Evolutionary conservation across 2,797 vertebrate genomes (phyloP), one percentile per base, ranked within the genome.

Genomic region (Ctenopoma multispine): DNA sequence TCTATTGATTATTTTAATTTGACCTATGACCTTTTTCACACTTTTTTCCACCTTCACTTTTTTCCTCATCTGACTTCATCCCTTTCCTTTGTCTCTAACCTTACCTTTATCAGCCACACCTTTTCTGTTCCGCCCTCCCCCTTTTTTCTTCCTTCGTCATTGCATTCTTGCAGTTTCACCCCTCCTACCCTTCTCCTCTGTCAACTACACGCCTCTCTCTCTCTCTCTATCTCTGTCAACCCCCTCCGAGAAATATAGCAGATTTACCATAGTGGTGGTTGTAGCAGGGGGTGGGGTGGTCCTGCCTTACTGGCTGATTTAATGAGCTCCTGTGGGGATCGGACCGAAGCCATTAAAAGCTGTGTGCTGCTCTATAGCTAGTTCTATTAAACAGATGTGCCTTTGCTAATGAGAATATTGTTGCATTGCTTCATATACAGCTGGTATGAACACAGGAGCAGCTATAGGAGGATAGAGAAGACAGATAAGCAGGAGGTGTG

Each of bases 261-360:
- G 82, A 74, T 80, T 69, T 82, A 70, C 68, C 63, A 69, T 72
- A 38, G 77, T 1, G 1, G 40, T 41, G 54, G 73, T 75, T 84
- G 59, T 80, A 65, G 77, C 67, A 49, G 83, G 88, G 84, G 84
- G 85, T 70, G 77, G 86, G 86, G 82, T 84, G 80, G 81, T 90
- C 76, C 54, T 89, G 81, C 80, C 77, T 86, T 76, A 74, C 86
- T 83, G 85, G 76, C 80, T 85, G 82, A 90, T 92, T 92, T 94
- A 94, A 94, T 94, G 92, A 95, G 93, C 78, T 92, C 93, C 92
- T 81, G 63, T 87, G 91, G 90, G 93, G 89, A 90, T 92, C 54
- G 55, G 87, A 80, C 84, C 54, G 56, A 79, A 79, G 76, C 77
- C 81, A 89, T 92, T 84, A 92, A 87, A 92, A 81, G 76, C 75